These are phyloP conservation scores for Drosophila pandora DNA, from an alignment of 1,140 invertebrate genomes.

Conservation along the genomic window DNA sequence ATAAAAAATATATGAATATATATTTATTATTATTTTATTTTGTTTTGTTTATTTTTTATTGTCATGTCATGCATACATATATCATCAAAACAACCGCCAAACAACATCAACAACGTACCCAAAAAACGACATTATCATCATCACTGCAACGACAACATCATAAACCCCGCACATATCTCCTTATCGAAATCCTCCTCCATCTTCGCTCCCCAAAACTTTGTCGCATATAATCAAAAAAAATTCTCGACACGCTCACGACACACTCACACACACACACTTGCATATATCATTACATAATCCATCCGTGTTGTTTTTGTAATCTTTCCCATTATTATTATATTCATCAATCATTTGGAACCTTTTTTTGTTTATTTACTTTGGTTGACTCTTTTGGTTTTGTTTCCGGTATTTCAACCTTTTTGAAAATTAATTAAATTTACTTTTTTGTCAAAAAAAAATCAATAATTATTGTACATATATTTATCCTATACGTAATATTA, in stretches of 20 bases:
- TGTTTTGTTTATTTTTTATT: slow-evolving; percentile 53
- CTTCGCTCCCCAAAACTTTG: slow-evolving; percentile 27
- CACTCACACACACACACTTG: slow-evolving; percentile 30
- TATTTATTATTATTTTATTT: slow-evolving; percentile 50
- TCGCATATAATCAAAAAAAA: slow-evolving; percentile 61
- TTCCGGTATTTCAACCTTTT: slow-evolving; percentile 72
- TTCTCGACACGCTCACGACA: slow-evolving; percentile 64
- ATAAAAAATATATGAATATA: slow-evolving; percentile 28
- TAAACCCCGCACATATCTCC: slow-evolving; percentile 40
- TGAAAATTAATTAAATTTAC: slow-evolving; percentile 74
- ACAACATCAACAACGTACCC: slow-evolving; percentile 54
- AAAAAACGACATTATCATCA: slow-evolving; percentile 19
- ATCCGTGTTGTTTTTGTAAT: slow-evolving; percentile 56
- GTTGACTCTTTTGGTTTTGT: slow-evolving; percentile 65
- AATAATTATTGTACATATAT: slow-evolving; percentile 72
- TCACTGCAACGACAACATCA: slow-evolving; percentile 56
- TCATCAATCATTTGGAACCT: slow-evolving; percentile 75
- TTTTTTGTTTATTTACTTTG: slow-evolving; percentile 47
- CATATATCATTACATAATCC: slow-evolving; percentile 68
- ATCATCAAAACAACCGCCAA: slow-evolving; percentile 42
- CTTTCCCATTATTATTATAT: slow-evolving; percentile 55
- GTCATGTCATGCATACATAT: slow-evolving; percentile 43
- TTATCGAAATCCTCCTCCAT: slow-evolving; percentile 24
- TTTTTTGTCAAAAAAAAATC: slow-evolving; percentile 52
- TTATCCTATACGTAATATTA: slow-evolving; percentile 44